These are phyloP conservation scores for Atta texana DNA, from an alignment of 1,140 invertebrate species.

Conservation along the genomic window DNA sequence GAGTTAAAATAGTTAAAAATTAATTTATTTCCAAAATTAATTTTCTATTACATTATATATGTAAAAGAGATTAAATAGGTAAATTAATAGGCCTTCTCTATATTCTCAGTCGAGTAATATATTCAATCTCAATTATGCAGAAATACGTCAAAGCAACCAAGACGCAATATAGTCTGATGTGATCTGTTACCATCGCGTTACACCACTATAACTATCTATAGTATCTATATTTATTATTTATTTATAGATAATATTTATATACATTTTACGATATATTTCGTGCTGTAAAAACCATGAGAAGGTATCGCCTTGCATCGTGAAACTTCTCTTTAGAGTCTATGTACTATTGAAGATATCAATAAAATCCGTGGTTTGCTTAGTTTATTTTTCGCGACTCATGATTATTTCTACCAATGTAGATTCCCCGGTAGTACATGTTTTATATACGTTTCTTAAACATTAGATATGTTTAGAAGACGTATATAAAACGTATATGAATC, in stretches of 20 bases:
- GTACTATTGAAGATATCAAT: not conserved
- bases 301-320: not conserved
- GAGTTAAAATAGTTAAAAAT: no score
- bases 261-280: not conserved
- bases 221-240: not conserved
- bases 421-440: no score
- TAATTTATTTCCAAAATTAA: not conserved
- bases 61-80: not conserved
- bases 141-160: not conserved
- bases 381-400: not conserved
- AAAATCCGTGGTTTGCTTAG: not conserved
- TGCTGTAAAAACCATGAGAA: not conserved
- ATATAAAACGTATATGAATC: no score
- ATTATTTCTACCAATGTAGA: no score
- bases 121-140: conserved; percentile 10
- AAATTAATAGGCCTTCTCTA: no score
- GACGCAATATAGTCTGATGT: not conserved
- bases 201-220: not conserved
- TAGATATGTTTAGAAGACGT: no score
- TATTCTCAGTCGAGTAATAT: not conserved
- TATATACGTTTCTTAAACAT: no score
- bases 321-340: not conserved
- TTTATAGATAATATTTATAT: not conserved
- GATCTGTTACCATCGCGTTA: not conserved
- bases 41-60: not conserved